Percentiles rank a stretch among this genome's conserved stretches.
Conservation (phyloP, 2,113 vertebrate species). For the Eurystomus gularis region DNA sequence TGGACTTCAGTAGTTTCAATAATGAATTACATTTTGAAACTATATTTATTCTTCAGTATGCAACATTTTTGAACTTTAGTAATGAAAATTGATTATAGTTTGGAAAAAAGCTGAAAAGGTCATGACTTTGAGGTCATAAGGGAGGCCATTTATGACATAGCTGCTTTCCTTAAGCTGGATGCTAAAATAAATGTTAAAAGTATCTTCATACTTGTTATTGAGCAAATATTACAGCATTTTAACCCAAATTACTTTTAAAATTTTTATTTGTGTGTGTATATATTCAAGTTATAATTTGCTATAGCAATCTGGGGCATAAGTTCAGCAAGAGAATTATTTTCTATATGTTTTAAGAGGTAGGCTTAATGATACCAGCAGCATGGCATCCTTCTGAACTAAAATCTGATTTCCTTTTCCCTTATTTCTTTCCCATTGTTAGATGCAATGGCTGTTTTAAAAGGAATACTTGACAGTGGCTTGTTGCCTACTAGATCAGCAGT, state of each 20-base stretch:
- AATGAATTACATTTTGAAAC: not conserved
- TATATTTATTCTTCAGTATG: not conserved
- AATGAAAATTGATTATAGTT: not conserved
- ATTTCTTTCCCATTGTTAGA: constrained; percentile 65
- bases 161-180: not conserved
- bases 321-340: not conserved
- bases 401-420: not conserved
- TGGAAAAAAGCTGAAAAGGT: not conserved
- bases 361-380: not conserved
- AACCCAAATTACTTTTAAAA: not conserved
- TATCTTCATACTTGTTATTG: not conserved
- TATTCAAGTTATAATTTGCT: not conserved
- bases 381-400: not conserved
- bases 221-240: not conserved
- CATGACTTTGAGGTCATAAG: not conserved
- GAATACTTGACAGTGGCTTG: constrained; percentile 63
- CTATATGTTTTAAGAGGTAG: not conserved
- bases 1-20: not conserved
- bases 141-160: not conserved
- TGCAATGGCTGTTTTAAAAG: constrained; percentile 74
- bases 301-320: not conserved
- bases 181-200: not conserved
- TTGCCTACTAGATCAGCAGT: constrained; percentile 71
- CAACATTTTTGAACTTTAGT: rapidly evolving
- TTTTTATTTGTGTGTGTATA: not conserved